Conservation (phyloP, 2,888 invertebrate genomes). For the Limnephilus auricula region DNA sequence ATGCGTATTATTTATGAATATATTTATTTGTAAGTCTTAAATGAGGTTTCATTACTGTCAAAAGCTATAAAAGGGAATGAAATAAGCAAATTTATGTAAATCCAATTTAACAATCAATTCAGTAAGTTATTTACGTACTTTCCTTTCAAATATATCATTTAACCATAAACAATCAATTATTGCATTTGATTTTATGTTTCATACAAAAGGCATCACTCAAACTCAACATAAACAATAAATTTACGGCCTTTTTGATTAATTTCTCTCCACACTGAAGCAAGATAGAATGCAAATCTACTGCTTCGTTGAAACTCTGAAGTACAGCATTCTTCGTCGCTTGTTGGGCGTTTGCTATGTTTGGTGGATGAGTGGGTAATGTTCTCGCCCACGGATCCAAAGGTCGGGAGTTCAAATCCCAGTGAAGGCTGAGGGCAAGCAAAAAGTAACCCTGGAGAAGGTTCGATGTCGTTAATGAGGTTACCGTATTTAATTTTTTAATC, state of each 20-base stretch:
- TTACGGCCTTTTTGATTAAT: neutral
- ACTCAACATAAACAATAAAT: neutral
- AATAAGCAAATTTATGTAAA: neutral
- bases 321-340: neutral
- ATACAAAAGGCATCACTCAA: neutral
- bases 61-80: neutral
- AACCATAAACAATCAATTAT: neutral
- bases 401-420: neutral
- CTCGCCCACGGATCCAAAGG: neutral
- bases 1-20: neutral
- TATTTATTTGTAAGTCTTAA: neutral
- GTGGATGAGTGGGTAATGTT: neutral
- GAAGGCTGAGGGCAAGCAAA: neutral
- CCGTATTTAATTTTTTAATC: neutral
- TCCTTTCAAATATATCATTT: neutral
- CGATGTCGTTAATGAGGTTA: neutral
- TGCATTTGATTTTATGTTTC: neutral
- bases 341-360: neutral
- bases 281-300: neutral
- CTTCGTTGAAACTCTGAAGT: neutral
- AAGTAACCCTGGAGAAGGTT: neutral
- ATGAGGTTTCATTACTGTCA: neutral
- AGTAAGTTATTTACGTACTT: neutral
- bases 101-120: neutral
- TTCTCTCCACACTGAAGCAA: neutral